Base-by-base conservation (phyloP, 2,113 vertebrate species). In the Eurypyga helias region DNA sequence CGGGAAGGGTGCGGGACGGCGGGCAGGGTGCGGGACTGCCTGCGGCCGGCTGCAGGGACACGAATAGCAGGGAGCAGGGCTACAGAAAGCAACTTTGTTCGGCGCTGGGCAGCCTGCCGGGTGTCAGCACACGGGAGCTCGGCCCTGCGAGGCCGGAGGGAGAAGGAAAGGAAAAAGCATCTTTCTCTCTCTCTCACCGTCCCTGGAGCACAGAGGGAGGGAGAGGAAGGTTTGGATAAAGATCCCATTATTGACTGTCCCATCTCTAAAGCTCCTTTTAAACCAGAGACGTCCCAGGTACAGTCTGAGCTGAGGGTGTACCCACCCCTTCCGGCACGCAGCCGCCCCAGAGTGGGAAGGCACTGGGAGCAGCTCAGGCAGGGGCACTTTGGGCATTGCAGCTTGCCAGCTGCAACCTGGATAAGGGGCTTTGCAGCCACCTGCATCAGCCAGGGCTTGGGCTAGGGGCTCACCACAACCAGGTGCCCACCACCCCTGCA, bases 1-100 rank as follows among this genome's bases (percentile, higher is more conserved):
- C 7, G 9, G n/a, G 62, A 34, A 64, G 79, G 51, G 61, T 52
- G 58, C 26, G 14, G 33, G 54, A 79, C 8, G 8, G 26, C 4
- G 17, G 62, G 60, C 60, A 76, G 72, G 51, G 71, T 43, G 84
- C 52, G 14, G 41, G 91, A 79, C 77, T 49, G 94, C 46, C 51
- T 51, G 66, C 6, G 3, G 79, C 57, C 0, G 3, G 51, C 88
- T 89, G 86, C 89, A 76, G 77, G 26, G 87, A 95, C 87, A 52
- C 4, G 17, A 90, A 93, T 54, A 95, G 91, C 87, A 83, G 64
- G 34, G 76, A 95, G 45, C 64, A 92, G 65, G 3, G 60, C 75
- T 92, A 96, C 86, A 95, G 95, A 96, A 87, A 96, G 91, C 69
- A 82, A 97, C 92, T 94, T 96, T 97, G 97, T 97, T 97, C 15